Evolutionary conservation across 2,888 invertebrate genomes (phyloP).

Genomic region (Sepioteuthis lessoniana): DNA sequence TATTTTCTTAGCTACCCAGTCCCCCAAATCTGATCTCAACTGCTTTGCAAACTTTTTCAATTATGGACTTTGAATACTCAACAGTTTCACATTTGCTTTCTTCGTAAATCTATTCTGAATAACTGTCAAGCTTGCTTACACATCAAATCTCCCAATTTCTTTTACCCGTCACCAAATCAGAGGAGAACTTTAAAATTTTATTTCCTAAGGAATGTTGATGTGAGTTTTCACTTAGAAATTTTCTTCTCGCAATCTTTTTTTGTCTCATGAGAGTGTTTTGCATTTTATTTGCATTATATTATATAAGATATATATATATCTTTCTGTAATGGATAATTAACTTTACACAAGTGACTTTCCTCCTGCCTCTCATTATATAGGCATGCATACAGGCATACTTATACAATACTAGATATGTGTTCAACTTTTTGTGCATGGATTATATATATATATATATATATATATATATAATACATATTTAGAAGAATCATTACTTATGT

Average conservation of each 20-base stretch:
- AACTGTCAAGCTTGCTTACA: constrained; percentile 33
- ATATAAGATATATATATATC: too few species aligned
- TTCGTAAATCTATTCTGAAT: background rate
- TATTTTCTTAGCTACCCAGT: background rate
- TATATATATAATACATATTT: too few species aligned
- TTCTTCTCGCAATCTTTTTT: background rate
- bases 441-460: too few species aligned
- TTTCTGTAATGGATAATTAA: too few species aligned
- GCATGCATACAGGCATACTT: background rate
- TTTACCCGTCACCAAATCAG: background rate
- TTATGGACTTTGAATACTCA: background rate
- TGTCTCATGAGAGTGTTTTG: background rate
- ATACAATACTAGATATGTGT: background rate
- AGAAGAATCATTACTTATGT: too few species aligned
- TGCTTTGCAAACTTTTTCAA: background rate
- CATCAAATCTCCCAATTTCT: constrained; percentile 33
- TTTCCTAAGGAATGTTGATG: background rate
- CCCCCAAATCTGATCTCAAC: background rate
- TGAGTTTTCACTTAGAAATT: background rate
- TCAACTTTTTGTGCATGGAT: too few species aligned
- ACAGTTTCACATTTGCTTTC: background rate
- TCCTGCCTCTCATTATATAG: too few species aligned
- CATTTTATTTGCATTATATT: background rate
- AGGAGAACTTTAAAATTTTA: background rate
- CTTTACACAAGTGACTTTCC: too few species aligned